These are phyloP conservation scores for Dorcus parallelipipedus DNA, from an alignment of 2,888 invertebrate species.

Conservation along the genomic window DNA sequence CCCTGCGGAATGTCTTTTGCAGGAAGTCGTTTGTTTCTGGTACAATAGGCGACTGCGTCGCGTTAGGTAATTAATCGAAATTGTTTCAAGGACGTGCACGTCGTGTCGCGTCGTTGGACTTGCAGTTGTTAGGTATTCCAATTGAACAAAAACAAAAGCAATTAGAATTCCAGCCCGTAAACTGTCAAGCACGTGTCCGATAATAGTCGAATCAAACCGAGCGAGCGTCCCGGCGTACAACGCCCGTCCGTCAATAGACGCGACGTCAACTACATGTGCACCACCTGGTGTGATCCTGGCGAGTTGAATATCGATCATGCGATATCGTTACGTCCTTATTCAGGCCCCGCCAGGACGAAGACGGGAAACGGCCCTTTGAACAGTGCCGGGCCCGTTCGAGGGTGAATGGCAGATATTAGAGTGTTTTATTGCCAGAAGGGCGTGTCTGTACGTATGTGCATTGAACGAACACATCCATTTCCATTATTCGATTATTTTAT, in stretches of 20 bases:
- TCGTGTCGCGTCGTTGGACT: too few species aligned
- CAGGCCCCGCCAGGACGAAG: neutral
- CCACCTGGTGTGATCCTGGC: constrained; percentile 26
- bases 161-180: constrained; percentile 5
- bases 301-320: constrained; percentile 13
- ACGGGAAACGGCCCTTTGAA: constrained; percentile 8
- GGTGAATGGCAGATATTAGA: constrained; percentile 2
- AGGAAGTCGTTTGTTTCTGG: too few species aligned
- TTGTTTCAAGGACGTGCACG: too few species aligned
- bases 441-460: neutral
- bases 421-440: constrained; percentile 1
- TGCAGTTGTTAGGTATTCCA: too few species aligned
- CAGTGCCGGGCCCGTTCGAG: neutral
- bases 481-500: constrained; percentile 22
- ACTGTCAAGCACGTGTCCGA: constrained; percentile 13
- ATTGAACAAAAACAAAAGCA: neutral
- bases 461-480: neutral
- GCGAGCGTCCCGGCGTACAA: constrained; percentile 21
- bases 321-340: constrained; percentile 9
- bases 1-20: too few species aligned
- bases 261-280: constrained; percentile 26
- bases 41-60: too few species aligned
- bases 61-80: too few species aligned
- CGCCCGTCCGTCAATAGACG: constrained; percentile 19
- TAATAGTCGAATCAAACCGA: constrained; percentile 21